Percentiles rank a stretch among this genome's conserved stretches.
phyloP scores from a whole-genome alignment of 2,888 invertebrate genomes.

The Epinotia ramella region DNA sequence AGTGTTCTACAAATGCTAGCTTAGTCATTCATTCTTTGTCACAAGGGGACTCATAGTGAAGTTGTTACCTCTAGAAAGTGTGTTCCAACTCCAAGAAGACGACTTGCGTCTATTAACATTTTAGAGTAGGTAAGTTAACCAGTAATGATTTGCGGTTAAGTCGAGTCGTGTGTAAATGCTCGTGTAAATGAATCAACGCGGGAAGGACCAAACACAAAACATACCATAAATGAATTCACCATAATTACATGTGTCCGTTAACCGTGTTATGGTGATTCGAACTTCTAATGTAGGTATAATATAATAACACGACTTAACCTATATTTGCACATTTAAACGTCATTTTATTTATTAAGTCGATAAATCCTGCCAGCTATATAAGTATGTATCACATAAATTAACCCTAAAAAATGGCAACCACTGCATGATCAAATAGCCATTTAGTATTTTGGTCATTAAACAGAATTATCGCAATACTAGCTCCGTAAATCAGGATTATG shows the following conservation, averaged over 20 bases:
- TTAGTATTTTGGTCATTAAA: constrained; percentile 29
- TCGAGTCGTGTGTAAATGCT: background rate
- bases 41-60: background rate
- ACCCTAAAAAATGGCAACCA: constrained; percentile 1
- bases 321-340: constrained; percentile 6
- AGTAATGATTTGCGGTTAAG: constrained; percentile 20
- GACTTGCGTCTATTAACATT: constrained; percentile 2
- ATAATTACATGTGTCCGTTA: constrained; percentile 12
- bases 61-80: constrained; percentile 2
- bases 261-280: constrained; percentile 25
- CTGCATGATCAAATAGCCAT: constrained; percentile 10
- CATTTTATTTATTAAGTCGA: constrained; percentile 7
- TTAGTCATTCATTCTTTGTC: constrained; percentile 6
- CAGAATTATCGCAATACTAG: constrained; percentile 20
- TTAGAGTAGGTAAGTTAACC: constrained; percentile 3
- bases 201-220: constrained; percentile 27
- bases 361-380: background rate
- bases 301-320: background rate
- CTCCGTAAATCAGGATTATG: constrained; percentile 21
- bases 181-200: constrained; percentile 18
- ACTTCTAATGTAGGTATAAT: background rate
- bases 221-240: background rate
- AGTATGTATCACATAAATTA: background rate
- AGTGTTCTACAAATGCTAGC: no score
- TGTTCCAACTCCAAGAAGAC: constrained; percentile 10